Evolutionary conservation across 1,140 invertebrate species (phyloP).

Genomic region (Drosophila rhopaloa): DNA sequence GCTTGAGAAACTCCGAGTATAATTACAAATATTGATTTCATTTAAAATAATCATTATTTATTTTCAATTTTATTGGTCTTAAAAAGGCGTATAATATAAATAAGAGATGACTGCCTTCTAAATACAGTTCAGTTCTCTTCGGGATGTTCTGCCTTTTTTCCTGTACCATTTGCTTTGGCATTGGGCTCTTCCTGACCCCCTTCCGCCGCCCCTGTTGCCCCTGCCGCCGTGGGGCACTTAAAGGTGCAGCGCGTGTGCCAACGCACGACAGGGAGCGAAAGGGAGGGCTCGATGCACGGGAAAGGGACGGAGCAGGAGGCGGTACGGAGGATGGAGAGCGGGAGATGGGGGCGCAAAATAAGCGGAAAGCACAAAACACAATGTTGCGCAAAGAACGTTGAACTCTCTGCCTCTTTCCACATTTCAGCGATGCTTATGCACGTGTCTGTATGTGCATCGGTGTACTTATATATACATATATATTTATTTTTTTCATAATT

Average conservation of each 20-base stretch:
- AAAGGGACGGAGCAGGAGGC: slow-evolving; percentile 1
- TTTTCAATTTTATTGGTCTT: background rate
- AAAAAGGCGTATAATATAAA: background rate
- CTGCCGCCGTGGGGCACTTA: slow-evolving; percentile 62
- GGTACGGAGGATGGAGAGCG: slow-evolving; percentile 22
- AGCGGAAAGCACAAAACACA: slow-evolving; percentile 82
- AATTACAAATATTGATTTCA: no score
- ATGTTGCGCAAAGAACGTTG: slow-evolving; percentile 82
- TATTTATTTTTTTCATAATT: slow-evolving; percentile 73
- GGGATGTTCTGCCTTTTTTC: slow-evolving; percentile 30
- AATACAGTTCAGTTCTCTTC: slow-evolving; percentile 42
- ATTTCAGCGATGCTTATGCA: slow-evolving; percentile 26
- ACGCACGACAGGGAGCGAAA: slow-evolving; percentile 51
- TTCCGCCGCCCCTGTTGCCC: slow-evolving; percentile 14
- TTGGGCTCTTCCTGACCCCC: slow-evolving; percentile 36
- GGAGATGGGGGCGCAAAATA: slow-evolving; percentile 64
- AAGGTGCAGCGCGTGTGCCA: slow-evolving; percentile 81
- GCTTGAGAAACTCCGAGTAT: no score
- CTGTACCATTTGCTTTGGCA: slow-evolving; percentile 36
- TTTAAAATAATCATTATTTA: no score
- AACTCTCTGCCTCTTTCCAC: slow-evolving; percentile 60
- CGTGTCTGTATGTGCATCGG: slow-evolving; percentile 8
- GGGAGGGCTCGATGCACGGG: background rate
- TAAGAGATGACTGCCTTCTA: background rate
- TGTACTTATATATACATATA: slow-evolving; percentile 2